Evolutionary conservation across 53 echinoderm and acorn worm species (phyloP), one percentile per base, ranked within the genome.

Genomic region (Luidia sarsii): DNA sequence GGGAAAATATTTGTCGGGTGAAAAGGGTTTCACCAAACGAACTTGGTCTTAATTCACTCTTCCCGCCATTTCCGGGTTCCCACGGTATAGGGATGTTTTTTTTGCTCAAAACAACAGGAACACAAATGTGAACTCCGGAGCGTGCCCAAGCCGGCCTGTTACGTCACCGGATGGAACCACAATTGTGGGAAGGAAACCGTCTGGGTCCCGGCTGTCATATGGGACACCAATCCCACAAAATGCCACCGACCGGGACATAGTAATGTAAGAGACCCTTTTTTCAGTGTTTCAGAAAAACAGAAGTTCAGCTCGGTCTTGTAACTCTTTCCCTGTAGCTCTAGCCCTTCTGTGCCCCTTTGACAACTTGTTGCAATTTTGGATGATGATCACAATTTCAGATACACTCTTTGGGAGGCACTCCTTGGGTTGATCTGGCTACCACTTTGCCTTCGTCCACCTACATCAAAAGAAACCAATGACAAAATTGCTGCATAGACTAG

Each of bases 121-220:
- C 41, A 19, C 72, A 33, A 15, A 4, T 27, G 6, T 13, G 11
- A 0, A 27, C 2, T 0, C 7, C 23, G 31, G 32, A 16, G n/a
- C 25, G 19, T 38, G 39, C 13, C 7, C 20, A 39, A 20, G 19
- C 24, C 7, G 11, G 9, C 2, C 8, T 9, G 4, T 57, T 41
- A 55, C 37, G 49, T 50, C 39, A 50, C 37, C 37, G 38, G 55
- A 53, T 53, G 52, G 31, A 13, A 54, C n/a, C n/a, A 71, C 20
- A 6, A 4, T 19, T 32, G 33, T 32, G 31, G 70, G 70, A 69
- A 69, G 70, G 50, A 50, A 50, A 20, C 20, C 3, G 70, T 69
- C 51, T 69, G 51, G n/a, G 67, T 23, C 41, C 14, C 41, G 28
- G 31, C 13, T 30, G 49, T 13, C 67, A 29, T 11, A 20, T 43